Percentiles rank a stretch among this genome's conserved stretches.
Conservation (phyloP, 2,113 vertebrate species). For the Cryptomyrus ogoouensis region DNA sequence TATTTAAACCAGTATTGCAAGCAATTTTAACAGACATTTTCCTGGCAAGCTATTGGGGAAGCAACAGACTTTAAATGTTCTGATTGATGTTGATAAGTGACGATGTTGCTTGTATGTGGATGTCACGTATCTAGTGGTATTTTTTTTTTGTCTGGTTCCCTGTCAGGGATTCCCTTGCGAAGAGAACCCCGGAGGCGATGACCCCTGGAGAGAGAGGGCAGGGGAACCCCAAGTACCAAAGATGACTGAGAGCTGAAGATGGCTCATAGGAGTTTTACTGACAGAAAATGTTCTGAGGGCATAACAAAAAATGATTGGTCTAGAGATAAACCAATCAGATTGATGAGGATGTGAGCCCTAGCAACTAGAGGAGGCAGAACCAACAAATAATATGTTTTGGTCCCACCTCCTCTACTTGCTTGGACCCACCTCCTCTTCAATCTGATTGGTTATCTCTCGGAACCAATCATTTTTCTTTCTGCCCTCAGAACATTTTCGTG, state of each 20-base stretch:
- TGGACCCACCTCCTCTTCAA: no score
- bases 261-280: no score
- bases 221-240: conserved; percentile 91
- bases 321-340: no score
- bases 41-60: neutral
- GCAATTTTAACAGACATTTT: neutral
- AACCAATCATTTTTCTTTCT: no score
- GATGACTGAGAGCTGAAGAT: conserved; percentile 82
- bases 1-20: neutral
- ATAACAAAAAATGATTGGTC: no score
- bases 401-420: no score
- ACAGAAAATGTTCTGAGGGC: no score
- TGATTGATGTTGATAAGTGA: neutral
- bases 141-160: neutral
- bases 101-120: neutral
- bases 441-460: no score
- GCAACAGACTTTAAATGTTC: neutral
- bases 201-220: conserved; percentile 89
- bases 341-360: no score
- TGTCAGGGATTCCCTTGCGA: conserved; percentile 65
- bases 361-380: no score
- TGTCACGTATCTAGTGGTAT: neutral
- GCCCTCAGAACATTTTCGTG: no score
- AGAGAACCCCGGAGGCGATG: conserved; percentile 66
- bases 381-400: no score